Conservation (phyloP, 2,797 vertebrate genomes). For the Sebastes kiyomatsui region DNA sequence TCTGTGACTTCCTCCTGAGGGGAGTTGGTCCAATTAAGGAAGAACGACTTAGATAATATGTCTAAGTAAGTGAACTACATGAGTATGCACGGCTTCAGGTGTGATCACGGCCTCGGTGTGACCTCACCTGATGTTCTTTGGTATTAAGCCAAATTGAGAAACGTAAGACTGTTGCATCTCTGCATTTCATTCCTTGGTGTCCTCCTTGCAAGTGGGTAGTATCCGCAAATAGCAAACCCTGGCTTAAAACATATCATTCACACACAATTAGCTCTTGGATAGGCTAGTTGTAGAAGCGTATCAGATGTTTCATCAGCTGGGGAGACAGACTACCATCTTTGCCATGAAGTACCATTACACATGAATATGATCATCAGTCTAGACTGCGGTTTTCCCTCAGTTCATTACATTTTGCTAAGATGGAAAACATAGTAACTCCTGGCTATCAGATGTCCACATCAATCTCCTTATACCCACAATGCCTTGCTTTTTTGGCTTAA, state of each 20-base stretch:
- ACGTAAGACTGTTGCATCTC: not conserved
- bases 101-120: not conserved
- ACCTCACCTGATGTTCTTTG: not conserved
- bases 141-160: not conserved
- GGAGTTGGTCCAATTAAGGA: not conserved
- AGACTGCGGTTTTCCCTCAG: not conserved
- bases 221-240: not conserved
- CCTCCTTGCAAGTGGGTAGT: not conserved
- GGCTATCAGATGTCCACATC: not conserved
- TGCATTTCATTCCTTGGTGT: not conserved
- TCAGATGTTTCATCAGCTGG: not conserved
- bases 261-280: not conserved
- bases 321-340: not conserved
- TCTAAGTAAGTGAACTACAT: not conserved
- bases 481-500: not conserved
- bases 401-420: not conserved
- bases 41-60: not conserved
- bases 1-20: not conserved
- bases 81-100: not conserved
- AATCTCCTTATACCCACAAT: conserved; percentile 1
- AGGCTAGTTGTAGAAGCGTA: no score
- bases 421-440: not conserved
- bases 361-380: not conserved
- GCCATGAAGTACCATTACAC: not conserved
- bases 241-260: not conserved